Percentiles rank a stretch among this genome's conserved stretches.
phyloP scores from a whole-genome alignment of 2,113 vertebrate species.

The Pedionomus torquatus region DNA sequence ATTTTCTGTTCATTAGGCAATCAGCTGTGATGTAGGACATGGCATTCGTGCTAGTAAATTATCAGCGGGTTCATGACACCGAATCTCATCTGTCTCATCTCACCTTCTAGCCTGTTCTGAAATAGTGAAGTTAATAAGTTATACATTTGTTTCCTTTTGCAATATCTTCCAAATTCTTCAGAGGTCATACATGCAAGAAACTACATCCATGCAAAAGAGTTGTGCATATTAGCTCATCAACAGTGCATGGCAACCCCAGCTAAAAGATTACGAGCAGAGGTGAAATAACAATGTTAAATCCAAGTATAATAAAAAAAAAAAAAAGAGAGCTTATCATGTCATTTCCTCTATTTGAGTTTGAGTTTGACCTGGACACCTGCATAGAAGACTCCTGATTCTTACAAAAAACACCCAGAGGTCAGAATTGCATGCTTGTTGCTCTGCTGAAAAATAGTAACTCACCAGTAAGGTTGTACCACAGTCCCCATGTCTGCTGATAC shows the following conservation, averaged over 20 bases:
- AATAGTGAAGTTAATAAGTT: not conserved
- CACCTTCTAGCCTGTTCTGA: not conserved
- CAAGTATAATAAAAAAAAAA: not conserved
- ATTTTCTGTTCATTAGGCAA: slow-evolving; percentile 25
- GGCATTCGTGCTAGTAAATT: slow-evolving; percentile 7
- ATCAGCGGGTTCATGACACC: not conserved
- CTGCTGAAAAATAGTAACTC: not conserved
- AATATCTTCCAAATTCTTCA: not conserved
- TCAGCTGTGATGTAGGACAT: not conserved
- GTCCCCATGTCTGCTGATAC: not conserved
- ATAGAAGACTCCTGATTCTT: not conserved
- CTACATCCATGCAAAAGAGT: not conserved
- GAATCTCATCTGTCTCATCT: not conserved
- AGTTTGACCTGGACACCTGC: not conserved
- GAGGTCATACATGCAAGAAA: not conserved
- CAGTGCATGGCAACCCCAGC: not conserved
- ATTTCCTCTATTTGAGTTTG: not conserved
- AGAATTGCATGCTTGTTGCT: not conserved
- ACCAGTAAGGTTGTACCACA: not conserved
- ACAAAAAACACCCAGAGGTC: not conserved
- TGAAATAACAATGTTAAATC: not conserved
- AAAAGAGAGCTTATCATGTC: not conserved
- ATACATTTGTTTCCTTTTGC: not conserved
- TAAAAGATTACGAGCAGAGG: not conserved
- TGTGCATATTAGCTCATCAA: not conserved